Base-by-base conservation (phyloP, 2,888 invertebrate species). In the Lathronympha strigana region DNA sequence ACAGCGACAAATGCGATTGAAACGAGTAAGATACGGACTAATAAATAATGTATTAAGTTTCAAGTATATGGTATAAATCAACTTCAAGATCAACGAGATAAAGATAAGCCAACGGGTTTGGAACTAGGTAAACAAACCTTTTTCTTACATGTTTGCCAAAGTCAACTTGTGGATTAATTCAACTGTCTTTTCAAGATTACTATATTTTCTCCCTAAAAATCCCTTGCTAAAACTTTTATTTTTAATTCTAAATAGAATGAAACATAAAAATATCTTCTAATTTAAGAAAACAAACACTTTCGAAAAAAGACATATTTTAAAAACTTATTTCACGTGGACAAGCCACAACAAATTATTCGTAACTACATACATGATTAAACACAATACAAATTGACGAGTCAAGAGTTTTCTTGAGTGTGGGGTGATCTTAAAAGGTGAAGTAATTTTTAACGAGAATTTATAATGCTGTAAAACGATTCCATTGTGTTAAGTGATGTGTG, bases 401-500 rank as follows among this genome's bases (percentile, higher is more conserved):
- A 43, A 17, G 9, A 0, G 17, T 21, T 1, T 19, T 13, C 9
- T 9, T 5, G 11, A 17, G 1, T 36, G 25, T 38, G 38, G 17
- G 28, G 25, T 9, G 28, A 43, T 21, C n/a, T 31, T 57, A 33
- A 49, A 49, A 36, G 47, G 36, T 49, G 36, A 49, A 60, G 58
- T 6, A 28, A 61, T 54, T 66, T 64, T 66, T 66, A 54, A 36
- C 38, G 23, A 54, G 60, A 66, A 47, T 61, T 47, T 61, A 49
- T 66, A 61, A 54, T 28, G 60, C 45, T 45, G 43, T 19, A 43
- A 51, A 53, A 45, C 28, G 60, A 47, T 49, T 47, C 60, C 61
- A 66, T 66, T 66, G 66, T 66, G 54, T 54, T 66, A 61, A 66
- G 54, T 54, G 53, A 54, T 66, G 66, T 61, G 66, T 61, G 54